Evolutionary conservation across 2,888 invertebrate species (phyloP).

Genomic region (Macrophya annulata): DNA sequence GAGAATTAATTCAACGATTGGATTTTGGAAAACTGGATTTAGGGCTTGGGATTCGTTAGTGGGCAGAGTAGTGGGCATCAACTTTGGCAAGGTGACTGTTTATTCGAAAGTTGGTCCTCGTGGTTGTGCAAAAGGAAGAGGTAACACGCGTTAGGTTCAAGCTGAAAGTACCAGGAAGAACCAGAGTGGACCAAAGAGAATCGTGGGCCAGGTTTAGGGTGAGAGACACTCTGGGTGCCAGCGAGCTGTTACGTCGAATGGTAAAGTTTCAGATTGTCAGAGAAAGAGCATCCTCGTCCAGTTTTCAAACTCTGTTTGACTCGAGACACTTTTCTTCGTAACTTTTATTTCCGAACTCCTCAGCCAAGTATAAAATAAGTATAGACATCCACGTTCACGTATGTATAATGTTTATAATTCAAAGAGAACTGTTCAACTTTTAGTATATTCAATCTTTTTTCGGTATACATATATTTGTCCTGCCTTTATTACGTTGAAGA

Average conservation of each 20-base stretch:
- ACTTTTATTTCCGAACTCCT: constrained; percentile 49
- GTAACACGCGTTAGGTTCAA: constrained; percentile 41
- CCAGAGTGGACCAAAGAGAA: constrained; percentile 40
- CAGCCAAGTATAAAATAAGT: constrained; percentile 9
- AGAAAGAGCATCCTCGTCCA: constrained; percentile 60
- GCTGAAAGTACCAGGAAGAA: constrained; percentile 19
- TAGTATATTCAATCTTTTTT: background rate
- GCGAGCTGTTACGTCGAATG: constrained; percentile 70
- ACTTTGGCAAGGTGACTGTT: constrained; percentile 60
- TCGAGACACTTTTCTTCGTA: constrained; percentile 39
- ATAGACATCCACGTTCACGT: background rate
- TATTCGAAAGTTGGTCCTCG: constrained; percentile 62
- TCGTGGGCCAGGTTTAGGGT: constrained; percentile 44
- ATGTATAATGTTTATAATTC: background rate
- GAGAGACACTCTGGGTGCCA: constrained; percentile 61
- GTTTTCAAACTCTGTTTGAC: constrained; percentile 33
- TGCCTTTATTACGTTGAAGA: background rate
- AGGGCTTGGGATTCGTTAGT: constrained; percentile 8
- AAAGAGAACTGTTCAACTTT: constrained; percentile 17
- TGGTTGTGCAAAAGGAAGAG: constrained; percentile 57
- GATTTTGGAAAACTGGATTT: background rate
- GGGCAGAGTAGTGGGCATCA: background rate
- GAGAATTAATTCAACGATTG: background rate
- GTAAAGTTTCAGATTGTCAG: constrained; percentile 72
- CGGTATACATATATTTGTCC: background rate